Evolutionary conservation across 1,140 invertebrate genomes (phyloP), one percentile per base, ranked within the genome.

Genomic region (Branchinecta lynchi): DNA sequence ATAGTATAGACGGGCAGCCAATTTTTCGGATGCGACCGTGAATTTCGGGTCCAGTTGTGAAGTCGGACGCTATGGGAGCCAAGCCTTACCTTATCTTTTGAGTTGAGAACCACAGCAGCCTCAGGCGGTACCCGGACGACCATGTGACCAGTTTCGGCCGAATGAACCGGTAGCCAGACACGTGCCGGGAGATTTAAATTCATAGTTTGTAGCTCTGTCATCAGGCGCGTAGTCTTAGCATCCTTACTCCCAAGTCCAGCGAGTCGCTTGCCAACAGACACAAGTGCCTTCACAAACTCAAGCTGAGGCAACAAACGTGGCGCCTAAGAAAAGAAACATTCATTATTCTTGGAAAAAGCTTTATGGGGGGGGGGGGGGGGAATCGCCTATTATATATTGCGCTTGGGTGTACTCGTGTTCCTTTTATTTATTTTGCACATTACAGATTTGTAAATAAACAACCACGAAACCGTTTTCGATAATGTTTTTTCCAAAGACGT

Each of bases 171-270:
- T 71, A 99, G 80, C 95, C 96, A 99, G 68, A 99, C 96, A 71
- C 94, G 82, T 0, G 96, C 95, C 5, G 96, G 96, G 71, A 99
- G 82, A 82, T 99, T 98, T 70, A 97, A 83, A 81, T 99, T 98
- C 60, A 99, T 81, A 73, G 91, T 85, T 72, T 89, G 90, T 69
- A 99, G 81, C 78, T 97, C 95, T 32, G 93, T 93, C 69, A 95
- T 86, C 66, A 99, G 81, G 73, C 90, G 85, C 71, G 88, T 86
- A 66, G 90, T 96, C 80, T 95, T 90, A 67, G 90, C 86, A 80
- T 97, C 93, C 78, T 98, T 98, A n/a, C 90, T 93, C 5, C 90
- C 86, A 73, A 97, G 85, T 43, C 87, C 85, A 72, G 90, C 92
- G 43, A 99, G 80, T 73, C 90, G 85, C 76, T 92, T 90, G 17